A percentile compares a stretch with the other conserved stretches of the same genome.
Evolutionary conservation across 2,888 invertebrate species (phyloP).

Genomic region (Suillia variegata): DNA sequence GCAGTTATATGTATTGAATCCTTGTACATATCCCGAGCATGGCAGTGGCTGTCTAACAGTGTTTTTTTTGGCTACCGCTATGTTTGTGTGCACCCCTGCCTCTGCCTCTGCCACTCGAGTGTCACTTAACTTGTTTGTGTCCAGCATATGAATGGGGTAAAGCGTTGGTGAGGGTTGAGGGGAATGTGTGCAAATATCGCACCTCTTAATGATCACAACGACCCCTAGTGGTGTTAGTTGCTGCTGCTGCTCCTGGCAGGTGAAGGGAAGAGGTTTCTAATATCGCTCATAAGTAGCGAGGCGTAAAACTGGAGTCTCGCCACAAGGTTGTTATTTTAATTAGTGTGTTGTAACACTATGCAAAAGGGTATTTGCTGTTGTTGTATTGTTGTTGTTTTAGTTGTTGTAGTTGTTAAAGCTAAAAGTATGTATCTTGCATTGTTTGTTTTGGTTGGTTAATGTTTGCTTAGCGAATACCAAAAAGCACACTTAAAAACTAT

Average conservation of each 20-base stretch:
- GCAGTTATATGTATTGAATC: too few relatives aligned
- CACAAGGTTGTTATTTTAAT: not conserved
- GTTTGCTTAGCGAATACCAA: too few relatives aligned
- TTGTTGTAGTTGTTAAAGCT: too few relatives aligned
- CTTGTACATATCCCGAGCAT: too few relatives aligned
- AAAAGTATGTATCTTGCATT: too few relatives aligned
- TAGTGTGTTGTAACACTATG: conserved; percentile 23
- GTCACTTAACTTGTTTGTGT: conserved; percentile 8
- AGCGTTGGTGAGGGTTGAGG: not conserved
- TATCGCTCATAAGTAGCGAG: not conserved
- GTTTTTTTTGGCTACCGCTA: not conserved
- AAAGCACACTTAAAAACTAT: too few relatives aligned
- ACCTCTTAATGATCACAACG: not conserved
- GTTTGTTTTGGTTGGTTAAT: too few relatives aligned
- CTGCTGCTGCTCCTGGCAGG: not conserved
- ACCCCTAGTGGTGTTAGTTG: not conserved
- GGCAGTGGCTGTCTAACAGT: too few relatives aligned
- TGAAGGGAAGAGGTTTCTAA: not conserved
- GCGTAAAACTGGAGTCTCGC: conserved; percentile 5
- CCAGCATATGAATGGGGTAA: not conserved
- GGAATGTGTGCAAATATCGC: conserved; percentile 8
- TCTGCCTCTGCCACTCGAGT: not conserved
- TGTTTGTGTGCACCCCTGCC: not conserved
- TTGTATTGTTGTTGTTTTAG: too few relatives aligned
- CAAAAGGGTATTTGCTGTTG: not conserved